These are phyloP conservation scores for Meles meles DNA, from an alignment of 2,113 vertebrate species.

Conservation along the genomic window DNA sequence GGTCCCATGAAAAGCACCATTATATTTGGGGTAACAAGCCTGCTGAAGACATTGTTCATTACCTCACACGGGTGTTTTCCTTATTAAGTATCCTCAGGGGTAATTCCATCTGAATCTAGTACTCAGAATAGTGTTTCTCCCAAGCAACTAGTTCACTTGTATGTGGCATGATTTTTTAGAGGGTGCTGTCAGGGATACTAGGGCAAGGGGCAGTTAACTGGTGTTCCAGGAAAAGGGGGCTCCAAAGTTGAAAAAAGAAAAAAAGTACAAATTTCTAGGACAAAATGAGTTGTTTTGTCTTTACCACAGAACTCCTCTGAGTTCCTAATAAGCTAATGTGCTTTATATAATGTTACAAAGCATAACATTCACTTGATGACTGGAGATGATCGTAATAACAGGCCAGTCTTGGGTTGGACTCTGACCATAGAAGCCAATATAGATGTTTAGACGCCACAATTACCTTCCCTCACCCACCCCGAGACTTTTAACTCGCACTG, in stretches of 20 bases:
- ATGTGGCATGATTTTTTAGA: background rate
- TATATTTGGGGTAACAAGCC: background rate
- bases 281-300: background rate
- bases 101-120: slow-evolving; percentile 7
- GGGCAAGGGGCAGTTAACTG: background rate
- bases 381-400: background rate
- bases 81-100: slow-evolving; percentile 13
- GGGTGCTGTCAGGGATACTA: background rate
- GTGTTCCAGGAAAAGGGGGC: background rate
- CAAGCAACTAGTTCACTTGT: background rate
- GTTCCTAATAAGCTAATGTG: background rate
- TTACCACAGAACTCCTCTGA: background rate
- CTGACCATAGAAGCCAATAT: background rate
- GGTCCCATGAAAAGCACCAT: slow-evolving; percentile 23
- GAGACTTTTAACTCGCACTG: background rate
- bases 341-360: background rate
- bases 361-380: background rate
- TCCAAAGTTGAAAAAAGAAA: background rate
- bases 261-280: background rate
- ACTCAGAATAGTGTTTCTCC: slow-evolving; percentile 24
- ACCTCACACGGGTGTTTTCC: background rate
- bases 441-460: background rate
- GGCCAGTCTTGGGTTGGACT: background rate
- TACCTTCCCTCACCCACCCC: background rate
- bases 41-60: slow-evolving; percentile 7